A percentile compares a stretch with the other conserved stretches of the same genome.
phyloP scores from a whole-genome alignment of 2,113 vertebrate genomes.

The Sorex fumeus region DNA sequence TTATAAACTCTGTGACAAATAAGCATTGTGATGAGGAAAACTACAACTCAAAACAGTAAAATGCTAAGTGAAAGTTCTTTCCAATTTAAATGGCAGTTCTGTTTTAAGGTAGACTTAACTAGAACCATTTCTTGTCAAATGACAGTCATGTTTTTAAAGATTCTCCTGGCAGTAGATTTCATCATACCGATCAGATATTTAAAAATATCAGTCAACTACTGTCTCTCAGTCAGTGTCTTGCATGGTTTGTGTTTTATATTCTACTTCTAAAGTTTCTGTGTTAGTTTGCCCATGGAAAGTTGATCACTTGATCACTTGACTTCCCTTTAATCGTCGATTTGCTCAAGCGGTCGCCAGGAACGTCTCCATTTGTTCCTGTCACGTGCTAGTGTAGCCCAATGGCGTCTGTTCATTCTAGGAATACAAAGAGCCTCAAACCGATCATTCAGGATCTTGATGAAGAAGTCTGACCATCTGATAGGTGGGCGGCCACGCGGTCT shows the following conservation, averaged over 20 bases:
- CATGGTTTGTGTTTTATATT: neutral
- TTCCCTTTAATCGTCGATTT: no score
- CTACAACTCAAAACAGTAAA: neutral
- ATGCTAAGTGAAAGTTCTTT: neutral
- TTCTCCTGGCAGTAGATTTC: slow-evolving; percentile 11
- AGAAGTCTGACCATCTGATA: no score
- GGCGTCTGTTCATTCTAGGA: no score
- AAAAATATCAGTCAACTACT: neutral
- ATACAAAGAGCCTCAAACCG: no score
- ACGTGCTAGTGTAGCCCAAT: no score
- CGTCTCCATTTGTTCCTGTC: no score
- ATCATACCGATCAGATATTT: neutral
- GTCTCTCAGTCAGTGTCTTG: neutral
- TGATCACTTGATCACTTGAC: no score
- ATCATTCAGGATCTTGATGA: no score
- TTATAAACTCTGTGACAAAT: slow-evolving; percentile 8
- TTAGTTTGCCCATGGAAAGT: neutral
- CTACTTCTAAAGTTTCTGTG: neutral
- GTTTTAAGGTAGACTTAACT: neutral
- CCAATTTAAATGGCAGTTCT: neutral
- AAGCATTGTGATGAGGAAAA: slow-evolving; percentile 1
- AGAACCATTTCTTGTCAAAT: neutral
- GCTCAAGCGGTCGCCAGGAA: no score
- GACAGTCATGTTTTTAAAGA: neutral
- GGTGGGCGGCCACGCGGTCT: no score